These are phyloP conservation scores for Clavelina lepadiformis DNA, from an alignment of 23 tunicate genomes.

Conservation along the genomic window DNA sequence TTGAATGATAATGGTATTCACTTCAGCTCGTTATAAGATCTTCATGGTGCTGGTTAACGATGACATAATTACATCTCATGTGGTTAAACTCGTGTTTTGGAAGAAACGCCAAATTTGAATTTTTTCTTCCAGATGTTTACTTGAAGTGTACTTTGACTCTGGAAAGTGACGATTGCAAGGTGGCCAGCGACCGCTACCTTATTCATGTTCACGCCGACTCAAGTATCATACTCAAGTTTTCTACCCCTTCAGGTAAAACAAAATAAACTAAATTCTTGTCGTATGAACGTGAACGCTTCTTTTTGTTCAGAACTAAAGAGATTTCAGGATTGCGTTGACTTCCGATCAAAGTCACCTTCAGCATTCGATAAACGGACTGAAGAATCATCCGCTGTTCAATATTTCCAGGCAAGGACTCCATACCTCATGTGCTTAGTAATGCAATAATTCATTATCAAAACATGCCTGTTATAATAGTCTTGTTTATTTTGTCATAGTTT, in stretches of 20 bases:
- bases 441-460: neutral
- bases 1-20: slow-evolving; percentile 10
- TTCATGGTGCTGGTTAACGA: too few relatives aligned
- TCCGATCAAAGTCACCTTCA: slow-evolving; percentile 50
- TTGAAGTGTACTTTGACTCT: slow-evolving; percentile 53
- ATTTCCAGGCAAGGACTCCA: slow-evolving; percentile 88
- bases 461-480: neutral
- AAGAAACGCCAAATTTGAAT: neutral
- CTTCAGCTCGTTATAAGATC: too few relatives aligned
- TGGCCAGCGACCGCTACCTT: slow-evolving; percentile 36
- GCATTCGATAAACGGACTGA: slow-evolving; percentile 91
- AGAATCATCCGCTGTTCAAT: slow-evolving; percentile 94
- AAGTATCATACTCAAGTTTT: slow-evolving; percentile 46
- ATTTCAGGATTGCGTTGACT: slow-evolving; percentile 48
- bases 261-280: neutral
- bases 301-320: slow-evolving; percentile 43
- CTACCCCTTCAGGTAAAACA: slow-evolving; percentile 51
- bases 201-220: slow-evolving; percentile 71
- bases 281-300: neutral
- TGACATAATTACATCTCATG: neutral
- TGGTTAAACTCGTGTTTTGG: neutral
- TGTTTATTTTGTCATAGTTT: slow-evolving; percentile 48
- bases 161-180: slow-evolving; percentile 62
- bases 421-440: too few relatives aligned
- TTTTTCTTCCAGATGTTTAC: slow-evolving; percentile 20